Conservation (phyloP, 1,140 invertebrate species). For the Lamellibrachia luymesi region DNA sequence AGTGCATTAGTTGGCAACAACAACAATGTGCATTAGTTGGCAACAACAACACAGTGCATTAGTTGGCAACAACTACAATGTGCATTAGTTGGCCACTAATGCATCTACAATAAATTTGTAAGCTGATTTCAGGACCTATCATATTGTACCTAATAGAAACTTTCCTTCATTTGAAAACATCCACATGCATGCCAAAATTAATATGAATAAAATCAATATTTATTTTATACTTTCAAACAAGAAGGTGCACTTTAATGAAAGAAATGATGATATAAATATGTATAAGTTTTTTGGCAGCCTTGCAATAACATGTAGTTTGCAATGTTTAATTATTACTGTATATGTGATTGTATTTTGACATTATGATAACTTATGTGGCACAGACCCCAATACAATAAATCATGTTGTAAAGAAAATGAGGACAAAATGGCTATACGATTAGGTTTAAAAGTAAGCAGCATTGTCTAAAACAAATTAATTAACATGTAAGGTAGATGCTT, state of each 20-base stretch:
- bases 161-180: neutral
- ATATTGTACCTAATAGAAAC: neutral
- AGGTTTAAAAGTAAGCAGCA: neutral
- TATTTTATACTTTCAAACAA: neutral
- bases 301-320: neutral
- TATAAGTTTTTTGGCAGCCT: no score
- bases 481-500: no score
- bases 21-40: neutral
- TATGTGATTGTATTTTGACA: no score
- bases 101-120: neutral
- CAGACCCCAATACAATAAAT: slow-evolving; percentile 5
- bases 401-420: neutral
- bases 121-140: neutral
- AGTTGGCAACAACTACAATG: neutral
- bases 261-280: no score
- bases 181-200: neutral
- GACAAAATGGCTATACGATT: neutral
- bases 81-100: neutral
- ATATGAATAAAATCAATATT: neutral
- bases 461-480: no score
- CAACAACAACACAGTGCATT: neutral
- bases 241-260: neutral
- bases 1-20: neutral
- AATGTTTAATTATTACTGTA: neutral
- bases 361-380: neutral